phyloP scores from a whole-genome alignment of 2,888 invertebrate species.

The Beris chalybata region DNA sequence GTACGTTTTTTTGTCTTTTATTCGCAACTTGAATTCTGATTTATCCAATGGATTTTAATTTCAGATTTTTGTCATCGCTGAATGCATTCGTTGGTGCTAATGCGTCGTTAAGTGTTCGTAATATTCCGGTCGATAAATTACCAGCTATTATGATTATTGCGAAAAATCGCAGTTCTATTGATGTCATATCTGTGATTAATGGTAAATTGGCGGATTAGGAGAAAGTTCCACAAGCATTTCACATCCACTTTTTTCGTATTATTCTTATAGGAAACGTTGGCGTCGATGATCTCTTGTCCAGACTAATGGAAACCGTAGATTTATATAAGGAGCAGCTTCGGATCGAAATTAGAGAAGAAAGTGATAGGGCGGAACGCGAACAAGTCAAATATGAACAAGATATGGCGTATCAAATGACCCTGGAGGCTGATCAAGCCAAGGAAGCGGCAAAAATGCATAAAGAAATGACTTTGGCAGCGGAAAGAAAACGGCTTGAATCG shows the following conservation, averaged over 20 bases:
- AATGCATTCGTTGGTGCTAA: slow-evolving; percentile 77
- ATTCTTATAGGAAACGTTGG: slow-evolving; percentile 67
- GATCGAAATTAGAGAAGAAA: slow-evolving; percentile 80
- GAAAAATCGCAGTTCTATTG: slow-evolving; percentile 83
- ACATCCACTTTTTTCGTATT: neutral
- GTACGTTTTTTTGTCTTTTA: slow-evolving; percentile 56
- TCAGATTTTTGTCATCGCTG: slow-evolving; percentile 75
- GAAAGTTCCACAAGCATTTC: neutral
- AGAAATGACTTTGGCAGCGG: slow-evolving; percentile 66
- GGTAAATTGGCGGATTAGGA: slow-evolving; percentile 60
- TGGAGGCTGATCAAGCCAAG: slow-evolving; percentile 77
- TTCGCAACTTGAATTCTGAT: neutral
- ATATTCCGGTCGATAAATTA: slow-evolving; percentile 82
- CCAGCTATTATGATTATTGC: slow-evolving; percentile 89
- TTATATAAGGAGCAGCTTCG: slow-evolving; percentile 76
- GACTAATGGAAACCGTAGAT: slow-evolving; percentile 84
- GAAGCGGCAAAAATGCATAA: slow-evolving; percentile 81
- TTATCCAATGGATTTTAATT: neutral
- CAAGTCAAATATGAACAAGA: slow-evolving; percentile 92
- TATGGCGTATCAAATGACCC: slow-evolving; percentile 86
- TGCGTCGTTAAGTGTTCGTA: slow-evolving; percentile 81
- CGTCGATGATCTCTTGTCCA: slow-evolving; percentile 84
- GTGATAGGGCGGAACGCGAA: slow-evolving; percentile 86
- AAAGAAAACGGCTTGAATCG: slow-evolving; percentile 73
- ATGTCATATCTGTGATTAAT: slow-evolving; percentile 87